Base-by-base conservation (phyloP, 1,140 invertebrate species). In the Hylaeus anthracinus region DNA sequence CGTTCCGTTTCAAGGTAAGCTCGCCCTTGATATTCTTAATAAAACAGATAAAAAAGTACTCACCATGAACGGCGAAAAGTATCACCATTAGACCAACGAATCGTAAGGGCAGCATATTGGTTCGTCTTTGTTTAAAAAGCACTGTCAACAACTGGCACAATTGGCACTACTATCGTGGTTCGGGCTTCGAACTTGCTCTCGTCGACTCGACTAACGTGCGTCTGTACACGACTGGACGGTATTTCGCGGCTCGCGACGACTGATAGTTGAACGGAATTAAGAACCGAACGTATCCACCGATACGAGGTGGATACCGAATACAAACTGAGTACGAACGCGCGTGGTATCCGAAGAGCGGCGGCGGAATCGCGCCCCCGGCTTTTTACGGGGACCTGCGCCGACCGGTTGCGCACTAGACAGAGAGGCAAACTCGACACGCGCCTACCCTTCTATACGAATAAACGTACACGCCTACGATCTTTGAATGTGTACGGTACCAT, bases 351-450 rank as follows among this genome's bases (percentile, higher is more conserved):
- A 90, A 90, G 85, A 90, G 73, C 88, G 84, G 84, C 83, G 87
- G 79, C 87, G 77, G 90, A 89, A 91, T 88, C 90, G 90, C 88
- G 88, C 90, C 89, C 88, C 85, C 90, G 90, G 90, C 89, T 91
- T 91, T 90, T 90, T 91, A 90, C 90, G 89, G 88, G 90, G 89
- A 91, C 88, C 77, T 91, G 90, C 90, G 90, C 90, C 72, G 81
- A 85, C 84, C 81, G 82, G 87, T 78, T 90, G 90, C 88, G 90
- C 89, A 60, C 37, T 63, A 5, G 5, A 4, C 56, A 48, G 56
- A 15, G 55, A 55, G 26, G 10, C 56, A 5, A 61, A 80, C 69
- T 60, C 72, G 58, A 76, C 74, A 75, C 74, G 67, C 60, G 73
- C 69, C 80, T 63, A 6, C 12, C 14, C 9, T n/a, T 12, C 12